Base-by-base conservation (phyloP, 1,140 invertebrate genomes). In the Ectropis grisescens region DNA sequence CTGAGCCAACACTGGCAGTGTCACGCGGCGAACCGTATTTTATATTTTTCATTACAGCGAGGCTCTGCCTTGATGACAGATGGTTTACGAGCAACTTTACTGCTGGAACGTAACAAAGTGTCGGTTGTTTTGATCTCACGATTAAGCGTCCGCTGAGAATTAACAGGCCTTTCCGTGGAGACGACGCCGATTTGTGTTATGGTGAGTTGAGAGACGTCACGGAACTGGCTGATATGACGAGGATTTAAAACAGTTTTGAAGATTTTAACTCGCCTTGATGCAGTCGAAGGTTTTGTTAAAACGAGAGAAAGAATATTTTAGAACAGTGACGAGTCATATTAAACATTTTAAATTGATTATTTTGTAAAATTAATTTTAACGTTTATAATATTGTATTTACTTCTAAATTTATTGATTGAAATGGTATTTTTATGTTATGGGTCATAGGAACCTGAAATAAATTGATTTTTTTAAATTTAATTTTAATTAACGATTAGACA, bases 11-110 rank as follows among this genome's bases (percentile, higher is more conserved):
- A 22, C 19, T 22, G 19, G 19, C 4, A 22, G 4, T 22, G 19
- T 22, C 4, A 22, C 9, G 19, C 9, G 4, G 4, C 19, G 31
- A 43, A 34, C 41, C 40, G 7, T 33, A 27, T 43, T 37, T 37
- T 38, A 43, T 43, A 33, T n/a, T 42, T 43, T 43, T 43, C 35
- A 43, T 43, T 37, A 37, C 29, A 14, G n/a, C n/a, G n/a, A n/a
- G n/a, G n/a, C n/a, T n/a, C n/a, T n/a, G n/a, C n/a, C n/a, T n/a
- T 25, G 33, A 12, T 43, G 41, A 34, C 34, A 30, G 35, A 24
- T 13, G 31, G 13, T 34, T 43, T 37, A 37, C 27, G 35, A 30
- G 26, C 11, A 10, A 32, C 26, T 29, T 43, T 37, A 43, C 22
- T 25, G 28, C 32, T n/a, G n/a, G 2, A 11, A 15, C 27, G 13